These are phyloP conservation scores for Podarcis siculus DNA, from an alignment of 2,797 vertebrate species.

Conservation along the genomic window DNA sequence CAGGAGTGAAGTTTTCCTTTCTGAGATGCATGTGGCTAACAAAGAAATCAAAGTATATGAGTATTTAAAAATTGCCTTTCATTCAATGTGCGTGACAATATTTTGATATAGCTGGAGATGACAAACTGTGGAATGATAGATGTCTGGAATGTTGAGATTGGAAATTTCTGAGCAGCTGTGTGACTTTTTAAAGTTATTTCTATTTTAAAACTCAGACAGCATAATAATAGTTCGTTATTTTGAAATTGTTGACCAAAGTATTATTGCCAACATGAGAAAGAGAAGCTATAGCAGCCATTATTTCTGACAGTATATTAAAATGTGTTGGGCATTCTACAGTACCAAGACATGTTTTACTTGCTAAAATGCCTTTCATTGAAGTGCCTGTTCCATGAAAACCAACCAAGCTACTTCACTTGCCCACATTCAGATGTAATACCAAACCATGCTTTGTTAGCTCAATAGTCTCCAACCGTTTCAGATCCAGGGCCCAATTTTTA, in stretches of 20 bases:
- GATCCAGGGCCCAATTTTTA: too few species aligned
- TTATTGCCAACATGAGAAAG: neutral
- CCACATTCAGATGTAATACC: neutral
- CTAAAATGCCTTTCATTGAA: neutral
- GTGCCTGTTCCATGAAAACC: neutral
- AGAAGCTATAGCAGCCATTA: neutral
- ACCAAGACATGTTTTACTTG: neutral
- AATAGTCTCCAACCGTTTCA: too few species aligned
- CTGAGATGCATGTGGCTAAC: neutral
- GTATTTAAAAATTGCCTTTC: neutral
- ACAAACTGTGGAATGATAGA: constrained; percentile 20
- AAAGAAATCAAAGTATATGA: neutral
- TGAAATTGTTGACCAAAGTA: constrained; percentile 25
- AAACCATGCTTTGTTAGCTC: neutral
- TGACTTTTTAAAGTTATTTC: constrained; percentile 31
- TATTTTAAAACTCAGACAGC: constrained; percentile 39
- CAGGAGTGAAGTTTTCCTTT: neutral
- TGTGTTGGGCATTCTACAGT: neutral
- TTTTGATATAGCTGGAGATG: constrained; percentile 20
- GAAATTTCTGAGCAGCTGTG: constrained; percentile 34
- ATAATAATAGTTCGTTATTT: constrained; percentile 39
- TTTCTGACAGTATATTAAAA: neutral
- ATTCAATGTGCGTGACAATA: neutral
- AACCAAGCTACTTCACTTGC: neutral
- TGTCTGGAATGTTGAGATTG: constrained; percentile 32